Evolutionary conservation across 2,797 vertebrate genomes (phyloP), one percentile per base, ranked within the genome.

Genomic region (Spea hammondii): DNA sequence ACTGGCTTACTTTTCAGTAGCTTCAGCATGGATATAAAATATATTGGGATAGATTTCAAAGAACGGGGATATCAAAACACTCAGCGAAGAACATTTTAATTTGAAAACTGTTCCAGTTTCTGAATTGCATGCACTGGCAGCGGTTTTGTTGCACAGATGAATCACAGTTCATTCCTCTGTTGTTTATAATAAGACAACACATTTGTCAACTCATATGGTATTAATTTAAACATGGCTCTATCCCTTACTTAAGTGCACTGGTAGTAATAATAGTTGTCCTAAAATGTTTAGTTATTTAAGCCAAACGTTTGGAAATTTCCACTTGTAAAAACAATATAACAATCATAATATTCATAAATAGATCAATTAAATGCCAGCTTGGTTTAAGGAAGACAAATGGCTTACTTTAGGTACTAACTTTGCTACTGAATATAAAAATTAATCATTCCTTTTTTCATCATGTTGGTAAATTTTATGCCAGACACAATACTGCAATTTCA

Each of bases 191-290:
- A 73, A 72, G 49, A 73, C 70, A 67, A 77, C 79, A 77, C 51
- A 55, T 81, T 60, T 77, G 59, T 73, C 71, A 81, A 72, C 70
- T 77, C 79, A 77, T 77, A 60, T 81, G 79, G 17, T 77, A 68
- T 81, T 77, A 13, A 81, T 81, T 81, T 77, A 9, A 68, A 73
- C 10, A 32, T 32, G 32, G 32, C 32, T 45, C 50, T 50, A 8
- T 54, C 51, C 51, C 9, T 45, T 54, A 13, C 48, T 48, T 3
- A 68, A n/a, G 9, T 10, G 9, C 48, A 69, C 7, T 69, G 8
- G 8, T 12, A 50, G 51, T 32, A 69, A 67, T 12, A 55, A 70
- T 54, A 9, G 14, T 54, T 44, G 51, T 53, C 6, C 51, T 53
- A 53, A 53, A 53, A 53, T 7, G 51, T 7, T 53, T 53, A 6